Percentiles rank a stretch among this genome's conserved stretches.
phyloP scores from a whole-genome alignment of 2,888 invertebrate genomes.

The Cremastobaeus sp. region DNA sequence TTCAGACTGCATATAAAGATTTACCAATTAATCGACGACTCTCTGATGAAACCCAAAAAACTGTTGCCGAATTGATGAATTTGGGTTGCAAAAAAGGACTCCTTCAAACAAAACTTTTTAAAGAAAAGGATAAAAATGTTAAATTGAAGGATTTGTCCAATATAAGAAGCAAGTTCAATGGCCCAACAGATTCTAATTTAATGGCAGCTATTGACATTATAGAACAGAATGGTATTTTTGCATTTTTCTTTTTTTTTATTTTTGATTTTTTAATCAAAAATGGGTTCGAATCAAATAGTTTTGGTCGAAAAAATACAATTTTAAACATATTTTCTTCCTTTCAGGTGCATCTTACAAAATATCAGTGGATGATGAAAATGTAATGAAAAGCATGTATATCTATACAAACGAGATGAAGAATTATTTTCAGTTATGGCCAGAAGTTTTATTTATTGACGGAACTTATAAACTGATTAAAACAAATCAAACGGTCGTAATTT shows the following conservation, averaged over 20 bases:
- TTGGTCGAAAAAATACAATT: no score
- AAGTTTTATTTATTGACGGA: slow-evolving; percentile 12
- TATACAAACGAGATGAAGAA: background rate
- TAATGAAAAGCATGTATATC: no score
- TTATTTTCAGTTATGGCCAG: background rate
- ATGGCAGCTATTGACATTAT: no score
- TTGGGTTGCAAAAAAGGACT: background rate
- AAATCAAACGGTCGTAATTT: background rate
- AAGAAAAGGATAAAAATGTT: background rate
- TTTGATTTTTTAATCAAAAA: no score
- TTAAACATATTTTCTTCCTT: no score
- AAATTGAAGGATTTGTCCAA: background rate
- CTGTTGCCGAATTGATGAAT: background rate
- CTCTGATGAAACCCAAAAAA: background rate
- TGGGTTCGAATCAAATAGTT: no score
- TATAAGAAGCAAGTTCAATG: background rate
- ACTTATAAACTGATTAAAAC: slow-evolving; percentile 9
- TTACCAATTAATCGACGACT: background rate
- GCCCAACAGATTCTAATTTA: no score
- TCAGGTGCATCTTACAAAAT: no score
- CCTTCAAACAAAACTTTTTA: background rate
- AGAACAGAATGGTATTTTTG: no score
- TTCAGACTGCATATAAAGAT: background rate
- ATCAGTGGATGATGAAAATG: no score
- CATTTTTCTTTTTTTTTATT: no score